Conservation (phyloP, 2,113 vertebrate species). For the Charadrius vociferus region DNA sequence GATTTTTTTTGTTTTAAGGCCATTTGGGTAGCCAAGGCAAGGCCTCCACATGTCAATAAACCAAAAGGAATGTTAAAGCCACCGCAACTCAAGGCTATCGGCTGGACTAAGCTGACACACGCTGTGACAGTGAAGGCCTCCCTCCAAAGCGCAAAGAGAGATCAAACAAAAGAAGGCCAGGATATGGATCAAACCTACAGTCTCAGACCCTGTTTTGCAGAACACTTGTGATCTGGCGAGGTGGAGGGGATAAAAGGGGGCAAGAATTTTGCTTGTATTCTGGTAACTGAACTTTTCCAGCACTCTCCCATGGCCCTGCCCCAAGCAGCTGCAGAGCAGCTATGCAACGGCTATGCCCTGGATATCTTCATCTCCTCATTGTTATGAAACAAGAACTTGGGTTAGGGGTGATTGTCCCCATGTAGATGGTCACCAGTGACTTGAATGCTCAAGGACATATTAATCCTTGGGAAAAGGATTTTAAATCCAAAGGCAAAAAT, state of each 20-base stretch:
- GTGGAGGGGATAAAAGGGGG: not conserved
- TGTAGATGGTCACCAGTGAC: not conserved
- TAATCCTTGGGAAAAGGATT: not conserved
- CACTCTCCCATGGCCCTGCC: accelerated
- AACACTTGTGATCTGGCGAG: not conserved
- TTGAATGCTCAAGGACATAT: not conserved
- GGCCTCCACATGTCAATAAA: not conserved
- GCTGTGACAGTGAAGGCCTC: accelerated
- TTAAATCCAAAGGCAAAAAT: not conserved
- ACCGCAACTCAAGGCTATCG: not conserved
- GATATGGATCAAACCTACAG: not conserved
- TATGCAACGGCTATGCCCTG: not conserved
- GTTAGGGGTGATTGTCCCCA: not conserved
- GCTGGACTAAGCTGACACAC: not conserved
- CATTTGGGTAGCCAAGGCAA: not conserved
- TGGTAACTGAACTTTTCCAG: not conserved
- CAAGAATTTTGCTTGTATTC: not conserved
- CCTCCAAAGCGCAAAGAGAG: not conserved
- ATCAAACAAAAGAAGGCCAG: not conserved
- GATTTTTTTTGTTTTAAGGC: not conserved
- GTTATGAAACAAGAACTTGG: not conserved
- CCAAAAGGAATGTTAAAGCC: not conserved
- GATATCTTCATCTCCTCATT: not conserved
- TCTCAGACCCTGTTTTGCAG: not conserved
- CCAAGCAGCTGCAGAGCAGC: not conserved